Evolutionary conservation across 2,888 invertebrate genomes (phyloP), one percentile per base, ranked within the genome.

Genomic region (Lepeophtheirus nordmannii): DNA sequence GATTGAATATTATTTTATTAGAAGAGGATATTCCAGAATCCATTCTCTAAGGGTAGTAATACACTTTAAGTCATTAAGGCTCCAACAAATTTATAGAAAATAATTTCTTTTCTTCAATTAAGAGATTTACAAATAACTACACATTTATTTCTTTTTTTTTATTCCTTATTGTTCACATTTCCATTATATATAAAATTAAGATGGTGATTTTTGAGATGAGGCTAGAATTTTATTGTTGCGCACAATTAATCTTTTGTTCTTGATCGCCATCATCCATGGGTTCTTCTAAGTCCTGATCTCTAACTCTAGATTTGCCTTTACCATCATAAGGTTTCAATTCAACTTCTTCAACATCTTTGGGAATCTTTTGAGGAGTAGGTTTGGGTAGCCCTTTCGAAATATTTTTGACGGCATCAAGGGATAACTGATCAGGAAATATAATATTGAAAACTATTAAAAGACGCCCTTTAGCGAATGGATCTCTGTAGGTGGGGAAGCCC

Each of bases 401-500:
- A 30, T 80, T 69, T 67, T 77, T 81, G 65, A 81, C 81, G 70
- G 53, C 53, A 14, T 81, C 80, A 40, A 85, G 82, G 78, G 90
- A 92, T 73, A 89, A 81, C 71, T 84, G 84, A 56, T 82, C 81
- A 57, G 94, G 94, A 77, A 93, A 93, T 68, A 81, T 81, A 65
- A 94, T 84, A 72, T 85, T 83, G 79, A 96, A 92, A 72, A 86
- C 85, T 67, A 94, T 82, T 73, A 86, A 86, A 62, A 96, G 78
- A 75, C 89, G 86, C 65, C 94, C 94, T 74, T 83, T 85, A 72
- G 89, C 86, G 74, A 86, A 86, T 9, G 89, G 88, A 76, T 86
- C 86, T 74, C 85, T 86, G 72, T 83, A 83, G 46, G 82, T 79
- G 1, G 94, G 94, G 92, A 94, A 94, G 23, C 94, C 94, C 76